Conservation (phyloP, 2,888 invertebrate species). For the Phlogophora meticulosa region DNA sequence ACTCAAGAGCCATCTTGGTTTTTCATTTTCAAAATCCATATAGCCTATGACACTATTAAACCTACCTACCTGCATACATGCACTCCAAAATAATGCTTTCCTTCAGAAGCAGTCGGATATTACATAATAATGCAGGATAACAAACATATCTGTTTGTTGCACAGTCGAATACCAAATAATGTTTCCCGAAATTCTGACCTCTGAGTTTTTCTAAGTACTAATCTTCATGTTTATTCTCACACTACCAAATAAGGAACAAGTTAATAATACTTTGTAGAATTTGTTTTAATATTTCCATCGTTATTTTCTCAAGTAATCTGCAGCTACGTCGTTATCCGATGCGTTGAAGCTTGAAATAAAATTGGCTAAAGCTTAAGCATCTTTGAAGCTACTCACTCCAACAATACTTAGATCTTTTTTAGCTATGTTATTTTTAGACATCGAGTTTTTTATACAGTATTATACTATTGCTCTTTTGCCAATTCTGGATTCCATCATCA, state of each 20-base stretch:
- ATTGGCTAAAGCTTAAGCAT: slow-evolving; percentile 46
- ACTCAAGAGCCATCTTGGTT: too few relatives aligned
- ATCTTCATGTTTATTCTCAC: not conserved
- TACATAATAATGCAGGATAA: too few relatives aligned
- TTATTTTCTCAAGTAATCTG: slow-evolving; percentile 42
- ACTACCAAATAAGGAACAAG: not conserved
- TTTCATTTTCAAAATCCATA: too few relatives aligned
- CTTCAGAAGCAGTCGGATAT: too few relatives aligned
- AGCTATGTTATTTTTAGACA: slow-evolving; percentile 5
- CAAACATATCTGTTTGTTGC: too few relatives aligned
- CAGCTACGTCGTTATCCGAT: slow-evolving; percentile 50
- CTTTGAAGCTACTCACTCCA: slow-evolving; percentile 9
- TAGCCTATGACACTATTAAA: too few relatives aligned
- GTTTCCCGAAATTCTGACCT: too few relatives aligned
- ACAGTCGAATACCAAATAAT: too few relatives aligned
- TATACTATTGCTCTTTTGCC: not conserved
- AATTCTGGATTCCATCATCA: too few relatives aligned
- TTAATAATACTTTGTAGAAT: not conserved
- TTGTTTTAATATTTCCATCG: slow-evolving; percentile 17
- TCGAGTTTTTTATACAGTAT: not conserved
- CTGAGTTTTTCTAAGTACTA: too few relatives aligned
- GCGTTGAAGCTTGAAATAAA: slow-evolving; percentile 61
- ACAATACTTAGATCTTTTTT: slow-evolving; percentile 18
- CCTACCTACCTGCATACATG: too few relatives aligned
- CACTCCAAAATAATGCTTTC: too few relatives aligned